Conservation (phyloP, 2,113 vertebrate species). For the Forbesichthys agassizii region DNA sequence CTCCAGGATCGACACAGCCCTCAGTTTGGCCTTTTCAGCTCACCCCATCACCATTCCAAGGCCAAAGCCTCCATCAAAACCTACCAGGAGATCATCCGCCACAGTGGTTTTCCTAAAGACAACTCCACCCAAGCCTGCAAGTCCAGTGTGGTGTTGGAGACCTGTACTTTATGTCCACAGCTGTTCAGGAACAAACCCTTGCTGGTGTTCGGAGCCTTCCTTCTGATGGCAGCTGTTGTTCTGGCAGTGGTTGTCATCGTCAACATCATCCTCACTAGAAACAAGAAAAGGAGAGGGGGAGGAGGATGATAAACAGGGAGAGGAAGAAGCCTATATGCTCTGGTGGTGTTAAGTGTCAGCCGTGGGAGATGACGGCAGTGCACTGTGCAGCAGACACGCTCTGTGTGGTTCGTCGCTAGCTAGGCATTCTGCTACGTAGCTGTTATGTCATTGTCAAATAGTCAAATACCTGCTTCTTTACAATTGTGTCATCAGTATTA, state of each 20-base stretch:
- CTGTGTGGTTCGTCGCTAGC: constrained; percentile 9
- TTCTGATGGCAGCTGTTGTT: constrained; percentile 77
- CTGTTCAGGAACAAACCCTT: constrained; percentile 81
- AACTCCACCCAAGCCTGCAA: constrained; percentile 49
- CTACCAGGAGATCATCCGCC: constrained; percentile 83
- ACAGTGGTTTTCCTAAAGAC: constrained; percentile 76
- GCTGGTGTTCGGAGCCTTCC: constrained; percentile 84
- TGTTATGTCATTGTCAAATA: neutral
- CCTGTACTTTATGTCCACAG: constrained; percentile 77
- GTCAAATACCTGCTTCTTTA: constrained; percentile 4
- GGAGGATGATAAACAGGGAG: constrained; percentile 1
- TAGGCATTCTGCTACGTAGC: too few relatives aligned
- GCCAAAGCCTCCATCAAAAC: constrained; percentile 83
- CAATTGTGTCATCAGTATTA: constrained; percentile 29
- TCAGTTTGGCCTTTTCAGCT: constrained; percentile 87
- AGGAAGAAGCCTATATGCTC: constrained; percentile 19
- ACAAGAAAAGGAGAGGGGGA: constrained; percentile 47
- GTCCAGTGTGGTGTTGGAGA: neutral
- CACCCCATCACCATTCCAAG: constrained; percentile 76
- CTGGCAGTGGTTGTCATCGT: constrained; percentile 72
- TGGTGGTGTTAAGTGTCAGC: constrained; percentile 7
- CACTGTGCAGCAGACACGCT: constrained; percentile 12
- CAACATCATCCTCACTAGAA: constrained; percentile 76
- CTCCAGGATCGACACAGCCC: constrained; percentile 82
- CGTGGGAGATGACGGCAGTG: constrained; percentile 18